Evolutionary conservation across 2,113 vertebrate genomes (phyloP).

Genomic region (Melanocharis versteri): DNA sequence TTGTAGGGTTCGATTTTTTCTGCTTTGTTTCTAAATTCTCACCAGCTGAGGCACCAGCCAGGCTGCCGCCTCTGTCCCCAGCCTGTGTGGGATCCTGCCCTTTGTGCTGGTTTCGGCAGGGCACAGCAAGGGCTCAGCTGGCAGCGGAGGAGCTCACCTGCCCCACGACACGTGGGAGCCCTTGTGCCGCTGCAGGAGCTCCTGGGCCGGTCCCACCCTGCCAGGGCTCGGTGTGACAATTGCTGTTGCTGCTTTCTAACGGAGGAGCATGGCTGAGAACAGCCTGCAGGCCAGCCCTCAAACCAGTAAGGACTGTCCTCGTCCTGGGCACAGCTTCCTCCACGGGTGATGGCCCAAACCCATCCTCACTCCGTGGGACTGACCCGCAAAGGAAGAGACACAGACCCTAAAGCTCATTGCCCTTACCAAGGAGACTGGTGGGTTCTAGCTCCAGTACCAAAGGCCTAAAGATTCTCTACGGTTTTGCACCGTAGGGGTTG

Average conservation of each 20-base stretch:
- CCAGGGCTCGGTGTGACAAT: background rate
- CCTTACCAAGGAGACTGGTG: background rate
- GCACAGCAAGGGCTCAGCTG: background rate
- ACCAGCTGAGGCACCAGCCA: background rate
- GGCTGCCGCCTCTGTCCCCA: background rate
- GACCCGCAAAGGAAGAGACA: background rate
- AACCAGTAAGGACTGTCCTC: background rate
- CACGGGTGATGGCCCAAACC: background rate
- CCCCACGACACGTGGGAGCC: fast-evolving
- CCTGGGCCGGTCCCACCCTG: background rate
- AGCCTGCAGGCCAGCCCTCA: background rate
- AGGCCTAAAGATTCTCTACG: background rate
- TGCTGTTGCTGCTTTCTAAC: background rate
- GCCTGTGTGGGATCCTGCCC: background rate
- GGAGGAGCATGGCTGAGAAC: background rate
- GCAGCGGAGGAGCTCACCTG: background rate
- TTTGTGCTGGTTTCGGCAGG: fast-evolving
- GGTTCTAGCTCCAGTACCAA: background rate
- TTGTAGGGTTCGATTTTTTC: background rate
- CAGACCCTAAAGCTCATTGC: background rate
- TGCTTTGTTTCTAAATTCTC: background rate
- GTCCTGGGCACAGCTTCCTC: background rate
- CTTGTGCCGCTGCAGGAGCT: background rate
- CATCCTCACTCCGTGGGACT: background rate
- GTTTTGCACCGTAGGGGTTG: background rate